Evolutionary conservation across 2,113 vertebrate genomes (phyloP).

Genomic region (Microtus ochrogaster): DNA sequence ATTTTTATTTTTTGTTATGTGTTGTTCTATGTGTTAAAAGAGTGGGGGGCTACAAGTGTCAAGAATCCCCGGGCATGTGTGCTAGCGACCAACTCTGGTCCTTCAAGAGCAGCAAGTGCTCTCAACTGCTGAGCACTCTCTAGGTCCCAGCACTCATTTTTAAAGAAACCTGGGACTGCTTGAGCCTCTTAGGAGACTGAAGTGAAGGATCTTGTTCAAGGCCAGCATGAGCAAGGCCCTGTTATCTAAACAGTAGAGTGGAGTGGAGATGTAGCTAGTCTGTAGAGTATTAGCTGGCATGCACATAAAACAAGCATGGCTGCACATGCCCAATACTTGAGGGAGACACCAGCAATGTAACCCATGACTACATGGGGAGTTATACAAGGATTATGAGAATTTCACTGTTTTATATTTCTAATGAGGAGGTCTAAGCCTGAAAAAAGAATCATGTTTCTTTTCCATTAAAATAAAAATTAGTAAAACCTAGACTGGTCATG

Average conservation of each 20-base stretch:
- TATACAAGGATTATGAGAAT: neutral
- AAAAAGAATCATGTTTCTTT: neutral
- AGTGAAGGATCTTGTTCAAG: neutral
- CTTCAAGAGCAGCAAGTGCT: neutral
- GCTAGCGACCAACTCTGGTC: neutral
- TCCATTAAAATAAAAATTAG: conserved; percentile 25
- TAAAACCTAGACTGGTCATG: neutral
- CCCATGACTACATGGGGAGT: neutral
- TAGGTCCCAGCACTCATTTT: conserved; percentile 42
- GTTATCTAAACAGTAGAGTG: neutral
- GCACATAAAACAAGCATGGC: neutral
- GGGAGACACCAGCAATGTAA: neutral
- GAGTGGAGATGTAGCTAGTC: too few relatives aligned
- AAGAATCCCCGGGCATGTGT: neutral
- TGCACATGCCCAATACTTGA: neutral
- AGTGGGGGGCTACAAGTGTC: neutral
- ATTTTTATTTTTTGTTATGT: neutral
- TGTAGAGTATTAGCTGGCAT: neutral
- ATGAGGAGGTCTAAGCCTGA: neutral
- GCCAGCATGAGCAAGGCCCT: neutral
- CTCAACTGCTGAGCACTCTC: neutral
- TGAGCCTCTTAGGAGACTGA: neutral
- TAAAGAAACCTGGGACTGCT: neutral
- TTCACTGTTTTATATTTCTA: neutral
- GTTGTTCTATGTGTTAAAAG: neutral